Base-by-base conservation (phyloP, 2,113 vertebrate species). In the Pelusios castaneus region DNA sequence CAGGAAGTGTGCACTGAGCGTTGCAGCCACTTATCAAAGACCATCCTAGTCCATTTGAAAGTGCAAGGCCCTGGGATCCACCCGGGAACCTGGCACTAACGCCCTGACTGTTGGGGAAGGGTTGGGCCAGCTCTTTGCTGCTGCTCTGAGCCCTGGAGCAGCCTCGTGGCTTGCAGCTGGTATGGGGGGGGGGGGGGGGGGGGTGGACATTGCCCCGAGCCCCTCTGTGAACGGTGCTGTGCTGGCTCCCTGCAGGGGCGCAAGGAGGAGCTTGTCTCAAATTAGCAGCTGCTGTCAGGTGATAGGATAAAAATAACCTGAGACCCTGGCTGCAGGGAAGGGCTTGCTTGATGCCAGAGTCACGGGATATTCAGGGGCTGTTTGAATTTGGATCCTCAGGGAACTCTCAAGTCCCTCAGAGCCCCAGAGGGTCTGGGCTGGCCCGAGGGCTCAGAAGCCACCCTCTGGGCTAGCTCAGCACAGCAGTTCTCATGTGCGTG, bases 251-350 rank as follows among this genome's bases (percentile, higher is more conserved):
- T 76, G 60, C 77, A 29, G 27, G 49, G 81, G 34, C 41, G 67
- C 85, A 4, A 34, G 63, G 94, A 95, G 85, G n/a, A 41, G 38
- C n/a, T 73, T 88, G 41, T 84, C 96, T 96, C 94, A 80, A 92
- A 97, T 97, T 97, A 97, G 96, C 91, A 96, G 95, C 95, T 43
- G 79, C 97, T 98, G 97, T 98, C 97, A 97, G 97, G 98, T 98
- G 97, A 89, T 98, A 98, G 96, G 96, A 97, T 98, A 99, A 98
- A 99, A 99, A 99, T 99, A 99, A 92, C 92, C 85, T 5, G 2
- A 0, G 0, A 38, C 51, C 25, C 84, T 24, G 17, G 84, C 58
- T 8, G 81, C 90, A 87, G 78, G 56, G 82, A 58, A 2, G 10
- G 83, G 78, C 91, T 83, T 85, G 94, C 88, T 91, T 80, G 88